phyloP scores from a whole-genome alignment of 2,888 invertebrate species.

The Perizoma flavofasciatum region DNA sequence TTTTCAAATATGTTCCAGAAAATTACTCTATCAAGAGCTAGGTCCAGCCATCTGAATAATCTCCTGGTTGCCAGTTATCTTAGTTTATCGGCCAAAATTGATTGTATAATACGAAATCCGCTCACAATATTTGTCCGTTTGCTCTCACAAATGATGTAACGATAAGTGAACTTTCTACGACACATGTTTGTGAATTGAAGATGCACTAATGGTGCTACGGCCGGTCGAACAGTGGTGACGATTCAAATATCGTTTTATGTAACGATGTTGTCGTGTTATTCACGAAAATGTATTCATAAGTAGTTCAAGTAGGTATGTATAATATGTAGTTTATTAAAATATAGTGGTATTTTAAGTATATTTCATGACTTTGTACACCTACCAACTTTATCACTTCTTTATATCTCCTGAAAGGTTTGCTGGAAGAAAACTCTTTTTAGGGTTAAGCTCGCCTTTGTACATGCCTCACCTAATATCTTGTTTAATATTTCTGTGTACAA shows the following conservation, averaged over 20 bases:
- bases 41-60: not conserved
- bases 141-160: slow-evolving; percentile 43
- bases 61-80: slow-evolving; percentile 6
- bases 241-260: slow-evolving; percentile 29
- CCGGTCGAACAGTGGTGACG: slow-evolving; percentile 18
- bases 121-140: slow-evolving; percentile 47
- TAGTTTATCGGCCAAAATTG: slow-evolving; percentile 38
- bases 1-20: too few species aligned
- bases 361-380: too few species aligned
- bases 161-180: slow-evolving; percentile 43
- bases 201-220: slow-evolving; percentile 34
- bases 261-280: slow-evolving; percentile 21
- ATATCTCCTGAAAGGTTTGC: too few species aligned
- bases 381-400: too few species aligned
- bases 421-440: too few species aligned
- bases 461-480: too few species aligned
- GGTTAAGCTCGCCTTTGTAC: too few species aligned
- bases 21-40: too few species aligned
- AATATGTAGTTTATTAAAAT: too few species aligned
- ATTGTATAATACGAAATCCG: slow-evolving; percentile 49
- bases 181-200: slow-evolving; percentile 34
- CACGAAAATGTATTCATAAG: slow-evolving; percentile 15
- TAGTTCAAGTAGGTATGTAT: too few species aligned
- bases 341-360: too few species aligned
- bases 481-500: too few species aligned